Evolutionary conservation across 1,140 invertebrate genomes (phyloP).

Genomic region (Drosophila mojavensis): DNA sequence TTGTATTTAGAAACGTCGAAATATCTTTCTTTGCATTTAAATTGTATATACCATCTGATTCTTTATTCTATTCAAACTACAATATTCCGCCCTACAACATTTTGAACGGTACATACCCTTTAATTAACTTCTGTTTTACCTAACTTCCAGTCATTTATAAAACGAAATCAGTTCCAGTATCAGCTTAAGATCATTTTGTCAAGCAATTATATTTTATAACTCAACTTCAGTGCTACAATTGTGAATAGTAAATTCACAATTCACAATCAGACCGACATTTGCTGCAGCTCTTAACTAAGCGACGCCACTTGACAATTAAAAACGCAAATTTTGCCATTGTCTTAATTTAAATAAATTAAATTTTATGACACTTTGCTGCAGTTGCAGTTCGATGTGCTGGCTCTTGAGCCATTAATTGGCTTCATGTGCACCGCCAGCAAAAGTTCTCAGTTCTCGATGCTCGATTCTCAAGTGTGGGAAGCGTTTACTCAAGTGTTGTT

Average conservation of each 20-base stretch:
- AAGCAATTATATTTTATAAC: too few species aligned
- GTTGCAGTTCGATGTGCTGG: conserved; percentile 43
- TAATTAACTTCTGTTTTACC: too few species aligned
- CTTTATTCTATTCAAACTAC: too few species aligned
- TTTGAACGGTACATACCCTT: too few species aligned
- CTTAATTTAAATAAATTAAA: conserved; percentile 83
- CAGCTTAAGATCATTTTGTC: too few species aligned
- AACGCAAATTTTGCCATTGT: conserved; percentile 79
- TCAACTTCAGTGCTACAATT: neutral
- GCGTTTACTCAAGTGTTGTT: neutral
- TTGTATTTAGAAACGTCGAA: too few species aligned
- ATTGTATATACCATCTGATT: too few species aligned
- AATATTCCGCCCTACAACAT: too few species aligned
- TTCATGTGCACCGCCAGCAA: conserved; percentile 69
- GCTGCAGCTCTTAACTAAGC: neutral
- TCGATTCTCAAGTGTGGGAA: conserved; percentile 15
- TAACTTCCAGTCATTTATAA: too few species aligned
- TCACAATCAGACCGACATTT: neutral
- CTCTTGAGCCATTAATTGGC: conserved; percentile 67
- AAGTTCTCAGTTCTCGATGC: neutral
- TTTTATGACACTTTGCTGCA: conserved; percentile 75
- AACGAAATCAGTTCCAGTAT: too few species aligned
- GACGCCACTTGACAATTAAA: conserved; percentile 69
- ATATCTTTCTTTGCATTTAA: too few species aligned
- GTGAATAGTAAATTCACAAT: neutral